phyloP scores from a whole-genome alignment of 2,888 invertebrate species.

The Synanthedon formicaeformis region DNA sequence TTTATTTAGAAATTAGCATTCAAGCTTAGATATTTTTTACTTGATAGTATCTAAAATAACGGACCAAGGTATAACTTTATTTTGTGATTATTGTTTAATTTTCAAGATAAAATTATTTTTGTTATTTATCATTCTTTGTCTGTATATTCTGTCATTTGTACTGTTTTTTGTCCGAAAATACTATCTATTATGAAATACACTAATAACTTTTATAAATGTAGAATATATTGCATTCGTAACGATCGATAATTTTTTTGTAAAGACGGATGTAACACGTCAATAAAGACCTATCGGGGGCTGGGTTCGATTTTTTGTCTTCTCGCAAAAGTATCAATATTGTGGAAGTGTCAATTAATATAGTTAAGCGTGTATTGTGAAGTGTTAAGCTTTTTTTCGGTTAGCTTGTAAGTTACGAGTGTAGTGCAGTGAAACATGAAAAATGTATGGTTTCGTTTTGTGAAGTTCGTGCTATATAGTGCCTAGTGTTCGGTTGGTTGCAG shows the following conservation, averaged over 20 bases:
- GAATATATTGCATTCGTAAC: slow-evolving; percentile 16
- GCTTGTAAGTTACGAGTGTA: not conserved
- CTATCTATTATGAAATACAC: not conserved
- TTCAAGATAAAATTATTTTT: slow-evolving; percentile 42
- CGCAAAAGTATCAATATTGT: slow-evolving; percentile 33
- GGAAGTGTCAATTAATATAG: slow-evolving; percentile 45
- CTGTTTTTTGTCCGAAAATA: slow-evolving; percentile 24
- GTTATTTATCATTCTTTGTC: slow-evolving; percentile 58
- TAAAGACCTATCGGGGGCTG: slow-evolving; percentile 53
- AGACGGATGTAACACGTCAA: slow-evolving; percentile 70
- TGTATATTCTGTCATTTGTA: slow-evolving; percentile 34
- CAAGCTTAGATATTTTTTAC: slow-evolving; percentile 51
- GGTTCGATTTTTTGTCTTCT: slow-evolving; percentile 45
- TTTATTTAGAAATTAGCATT: slow-evolving; percentile 47
- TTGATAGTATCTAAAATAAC: slow-evolving; percentile 76
- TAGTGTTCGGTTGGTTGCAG: slow-evolving; percentile 39
- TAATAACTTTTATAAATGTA: not conserved
- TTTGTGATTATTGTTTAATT: slow-evolving; percentile 45
- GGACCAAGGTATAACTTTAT: slow-evolving; percentile 80
- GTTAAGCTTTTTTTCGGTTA: not conserved
- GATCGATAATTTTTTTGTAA: slow-evolving; percentile 54
- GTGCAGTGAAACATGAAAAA: not conserved
- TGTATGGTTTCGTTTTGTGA: not conserved
- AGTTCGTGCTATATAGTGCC: slow-evolving; percentile 10
- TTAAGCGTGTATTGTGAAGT: slow-evolving; percentile 13